Percentiles rank a stretch among this genome's conserved stretches.
Conservation (phyloP, 2,888 invertebrate genomes). For the Dynastes maya region DNA sequence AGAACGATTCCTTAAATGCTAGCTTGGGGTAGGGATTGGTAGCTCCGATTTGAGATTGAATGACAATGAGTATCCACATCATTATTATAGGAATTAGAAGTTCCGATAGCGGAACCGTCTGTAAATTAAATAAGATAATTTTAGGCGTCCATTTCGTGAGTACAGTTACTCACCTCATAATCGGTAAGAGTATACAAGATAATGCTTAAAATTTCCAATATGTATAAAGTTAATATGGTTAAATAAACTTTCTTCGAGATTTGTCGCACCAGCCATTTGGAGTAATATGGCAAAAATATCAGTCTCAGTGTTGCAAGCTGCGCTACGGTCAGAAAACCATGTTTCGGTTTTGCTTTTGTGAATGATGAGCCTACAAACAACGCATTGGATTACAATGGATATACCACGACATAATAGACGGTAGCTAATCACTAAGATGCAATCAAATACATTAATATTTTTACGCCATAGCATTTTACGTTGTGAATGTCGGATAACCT, state of each 20-base stretch:
- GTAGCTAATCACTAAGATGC: too few species aligned
- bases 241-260: slow-evolving; percentile 85
- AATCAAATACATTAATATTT: too few species aligned
- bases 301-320: slow-evolving; percentile 87
- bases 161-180: slow-evolving; percentile 59
- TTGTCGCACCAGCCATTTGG: slow-evolving; percentile 93
- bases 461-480: too few species aligned
- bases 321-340: slow-evolving; percentile 89
- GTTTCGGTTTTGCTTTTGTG: slow-evolving; percentile 95
- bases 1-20: slow-evolving; percentile 42
- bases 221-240: slow-evolving; percentile 84
- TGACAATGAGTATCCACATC: slow-evolving; percentile 82
- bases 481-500: too few species aligned
- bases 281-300: slow-evolving; percentile 87
- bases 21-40: slow-evolving; percentile 58
- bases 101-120: slow-evolving; percentile 79
- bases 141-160: slow-evolving; percentile 7
- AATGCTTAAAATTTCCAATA: slow-evolving; percentile 69
- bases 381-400: too few species aligned
- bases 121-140: slow-evolving; percentile 57
- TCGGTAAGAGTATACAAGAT: slow-evolving; percentile 65
- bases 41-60: slow-evolving; percentile 87
- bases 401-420: too few species aligned
- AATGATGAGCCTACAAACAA: slow-evolving; percentile 87
- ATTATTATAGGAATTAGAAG: slow-evolving; percentile 81